Base-by-base conservation (phyloP, 2,888 invertebrate species). In the Bellardia pandia region DNA sequence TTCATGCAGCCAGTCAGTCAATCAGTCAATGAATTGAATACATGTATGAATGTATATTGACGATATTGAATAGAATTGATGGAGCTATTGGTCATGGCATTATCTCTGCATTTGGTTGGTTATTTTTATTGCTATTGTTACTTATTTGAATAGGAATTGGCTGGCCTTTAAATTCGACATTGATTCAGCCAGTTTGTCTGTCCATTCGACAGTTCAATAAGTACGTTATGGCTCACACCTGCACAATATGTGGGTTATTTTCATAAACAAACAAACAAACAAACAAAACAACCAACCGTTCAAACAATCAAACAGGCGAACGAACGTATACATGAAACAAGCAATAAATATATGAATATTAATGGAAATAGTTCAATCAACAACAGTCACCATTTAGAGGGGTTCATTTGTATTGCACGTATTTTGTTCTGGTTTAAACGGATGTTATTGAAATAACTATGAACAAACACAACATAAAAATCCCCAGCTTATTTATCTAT, bases 201-300 rank as follows among this genome's bases (percentile, higher is more conserved):
- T 66, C n/a, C 53, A 7, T 45, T 11, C 5, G 33, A 33, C 81
- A 23, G 68, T 69, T 72, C 48, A 45, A 30, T 72, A 37, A 45
- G 30, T 78, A 81, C 86, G 81, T 86, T 79, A 76, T 45, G 64
- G 69, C 71, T 86, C 58, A 86, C 86, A 86, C 86, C 86, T 86
- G 86, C 84, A 71, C 60, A 77, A 72, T 80, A 80, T 86, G 78
- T 82, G 74, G 74, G 74, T 75, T 86, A 58, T 74, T 68, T 68
- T 77, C 75, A 13, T 69, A 37, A 58, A 45, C 45, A 68, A 76
- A 72, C 16, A 58, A 16, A 53, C 11, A 58, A 71, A 48, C 13
- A 37, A 37, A 56, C 23, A 23, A 23, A 23, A 23, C 1, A 23
- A 23, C 23, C 23, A 23, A 23, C 23, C 23, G 23, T 48, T 16